These are phyloP conservation scores for Platalea minor DNA, from an alignment of 2,797 vertebrate genomes.

Conservation along the genomic window DNA sequence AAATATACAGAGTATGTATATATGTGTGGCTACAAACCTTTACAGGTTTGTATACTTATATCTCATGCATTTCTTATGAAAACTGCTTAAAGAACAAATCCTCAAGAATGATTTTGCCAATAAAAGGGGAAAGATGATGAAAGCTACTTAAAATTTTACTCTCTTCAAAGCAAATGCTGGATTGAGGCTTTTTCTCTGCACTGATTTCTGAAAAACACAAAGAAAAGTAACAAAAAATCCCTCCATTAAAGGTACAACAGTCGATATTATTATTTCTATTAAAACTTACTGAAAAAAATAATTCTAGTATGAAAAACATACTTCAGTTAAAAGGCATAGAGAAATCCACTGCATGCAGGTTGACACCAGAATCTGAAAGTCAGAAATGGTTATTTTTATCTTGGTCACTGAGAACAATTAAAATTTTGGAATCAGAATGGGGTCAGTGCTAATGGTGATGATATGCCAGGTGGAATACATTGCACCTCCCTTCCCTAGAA, in stretches of 20 bases:
- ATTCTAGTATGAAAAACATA: neutral
- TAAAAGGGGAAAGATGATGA: neutral
- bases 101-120: neutral
- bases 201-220: neutral
- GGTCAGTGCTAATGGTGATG: neutral
- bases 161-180: neutral
- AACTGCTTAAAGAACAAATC: neutral
- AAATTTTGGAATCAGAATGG: neutral
- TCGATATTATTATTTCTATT: neutral
- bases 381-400: neutral
- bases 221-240: neutral
- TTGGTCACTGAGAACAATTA: neutral
- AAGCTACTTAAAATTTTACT: neutral
- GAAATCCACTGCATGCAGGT: neutral
- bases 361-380: neutral
- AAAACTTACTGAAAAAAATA: neutral
- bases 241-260: neutral
- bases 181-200: neutral
- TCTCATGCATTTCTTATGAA: neutral
- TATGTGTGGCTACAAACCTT: neutral
- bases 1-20: neutral
- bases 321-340: neutral
- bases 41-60: neutral
- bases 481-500: neutral
- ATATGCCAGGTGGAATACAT: neutral